These are phyloP conservation scores for Anastatus disparis DNA, from an alignment of 1,140 invertebrate species.

Conservation along the genomic window DNA sequence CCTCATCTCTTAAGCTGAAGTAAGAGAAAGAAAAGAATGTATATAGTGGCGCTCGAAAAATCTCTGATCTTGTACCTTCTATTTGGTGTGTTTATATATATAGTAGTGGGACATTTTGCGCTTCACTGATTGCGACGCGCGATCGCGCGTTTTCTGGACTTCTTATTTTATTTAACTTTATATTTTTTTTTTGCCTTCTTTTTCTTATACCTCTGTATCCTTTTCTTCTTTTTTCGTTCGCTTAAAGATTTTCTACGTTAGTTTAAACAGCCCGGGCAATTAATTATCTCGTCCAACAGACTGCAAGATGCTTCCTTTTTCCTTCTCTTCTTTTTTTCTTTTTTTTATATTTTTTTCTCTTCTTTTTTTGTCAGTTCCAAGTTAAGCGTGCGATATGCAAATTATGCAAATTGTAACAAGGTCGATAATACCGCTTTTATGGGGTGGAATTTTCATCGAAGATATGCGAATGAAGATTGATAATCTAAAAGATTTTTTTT, in stretches of 20 bases:
- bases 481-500: not conserved
- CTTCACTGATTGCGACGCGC: too few relatives aligned
- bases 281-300: slow-evolving; percentile 10
- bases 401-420: slow-evolving; percentile 17
- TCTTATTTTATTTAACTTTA: not conserved
- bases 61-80: not conserved
- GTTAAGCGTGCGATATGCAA: slow-evolving; percentile 14
- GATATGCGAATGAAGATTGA: not conserved
- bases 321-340: not conserved
- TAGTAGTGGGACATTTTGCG: too few relatives aligned
- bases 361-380: not conserved
- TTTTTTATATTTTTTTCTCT: not conserved
- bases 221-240: not conserved
- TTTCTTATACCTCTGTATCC: not conserved
- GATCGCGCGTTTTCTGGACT: too few relatives aligned
- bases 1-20: not conserved
- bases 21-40: not conserved
- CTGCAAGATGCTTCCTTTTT: not conserved
- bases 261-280: not conserved
- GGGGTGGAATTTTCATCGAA: not conserved
- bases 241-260: too few relatives aligned
- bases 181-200: not conserved
- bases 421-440: slow-evolving; percentile 3
- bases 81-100: too few relatives aligned
- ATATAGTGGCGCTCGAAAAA: not conserved